Evolutionary conservation across 2,888 invertebrate species (phyloP), one percentile per base, ranked within the genome.

Genomic region (Poecilobothrus nobilitatus): DNA sequence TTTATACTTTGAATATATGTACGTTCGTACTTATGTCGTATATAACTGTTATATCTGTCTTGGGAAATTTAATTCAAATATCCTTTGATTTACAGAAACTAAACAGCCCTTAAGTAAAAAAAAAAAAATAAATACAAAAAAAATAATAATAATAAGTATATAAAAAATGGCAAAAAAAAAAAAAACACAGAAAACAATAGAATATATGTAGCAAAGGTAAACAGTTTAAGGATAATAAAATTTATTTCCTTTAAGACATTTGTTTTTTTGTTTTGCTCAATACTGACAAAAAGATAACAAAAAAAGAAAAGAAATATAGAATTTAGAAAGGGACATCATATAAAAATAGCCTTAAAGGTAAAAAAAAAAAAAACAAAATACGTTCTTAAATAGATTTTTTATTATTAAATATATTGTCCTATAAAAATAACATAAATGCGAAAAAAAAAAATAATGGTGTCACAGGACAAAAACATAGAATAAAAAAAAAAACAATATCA

Each of bases 211-310:
- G 27, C 10, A 63, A 63, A 63, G 63, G 22, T 22, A 63, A 63
- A 63, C 63, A 63, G 15, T 63, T 63, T 63, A 63, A 63, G 63
- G 63, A 63, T 63, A 63, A 63, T 63, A 63, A 22, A 63, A 63
- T 63, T 63, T 63, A 63, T 63, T 27, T 63, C 63, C 63, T 63
- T 63, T 15, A 63, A 18, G 27, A 22, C 53, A 53, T 53, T 53
- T 53, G 12, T 10, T 20, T n/a, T 62, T 62, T 27, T 27, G 27
- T 27, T 27, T 27, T 27, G 27, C 5, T 27, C 27, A 27, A 27
- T 22, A 64, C 9, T 5, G 15, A 64, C 27, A 18, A 27, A 15
- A 33, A 27, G 18, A 33, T 27, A 64, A 64, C 27, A 64, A 64
- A n/a, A 27, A 10, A 65, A 65, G 20, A 33, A 33, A 65, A 37